Percentiles rank a stretch among this genome's conserved stretches.
phyloP scores from a whole-genome alignment of 2,113 vertebrate species.

The Laterallus jamaicensis region DNA sequence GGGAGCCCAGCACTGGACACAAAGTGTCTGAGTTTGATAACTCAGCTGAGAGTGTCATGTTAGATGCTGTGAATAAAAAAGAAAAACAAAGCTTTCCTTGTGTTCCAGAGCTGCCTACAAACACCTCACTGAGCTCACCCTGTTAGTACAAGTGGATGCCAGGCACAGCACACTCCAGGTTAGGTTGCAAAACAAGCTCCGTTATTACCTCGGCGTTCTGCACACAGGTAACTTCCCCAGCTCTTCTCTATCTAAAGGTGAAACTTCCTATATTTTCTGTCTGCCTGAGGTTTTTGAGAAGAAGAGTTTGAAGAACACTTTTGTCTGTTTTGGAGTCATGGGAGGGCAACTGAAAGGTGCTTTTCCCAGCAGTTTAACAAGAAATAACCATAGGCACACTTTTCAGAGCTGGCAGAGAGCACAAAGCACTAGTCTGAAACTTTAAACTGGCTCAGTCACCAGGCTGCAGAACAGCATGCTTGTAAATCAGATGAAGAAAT shows the following conservation, averaged over 20 bases:
- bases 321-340: not conserved
- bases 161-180: not conserved
- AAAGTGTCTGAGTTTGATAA: not conserved
- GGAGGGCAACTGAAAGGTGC: not conserved
- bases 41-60: not conserved
- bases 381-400: not conserved
- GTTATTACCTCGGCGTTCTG: not conserved
- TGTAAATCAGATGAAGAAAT: not conserved
- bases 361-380: not conserved
- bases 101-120: not conserved
- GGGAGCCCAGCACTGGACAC: no score
- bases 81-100: not conserved
- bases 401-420: not conserved
- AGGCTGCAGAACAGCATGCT: not conserved
- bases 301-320: not conserved
- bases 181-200: not conserved
- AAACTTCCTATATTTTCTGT: not conserved
- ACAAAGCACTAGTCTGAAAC: not conserved
- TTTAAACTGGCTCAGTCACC: not conserved
- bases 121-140: not conserved
- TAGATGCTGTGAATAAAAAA: not conserved
- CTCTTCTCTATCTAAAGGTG: not conserved
- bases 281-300: not conserved
- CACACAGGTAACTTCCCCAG: not conserved
- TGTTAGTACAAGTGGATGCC: rapidly evolving